Conservation (phyloP, 2,113 vertebrate species). For the Brachypodius melanocephalos region DNA sequence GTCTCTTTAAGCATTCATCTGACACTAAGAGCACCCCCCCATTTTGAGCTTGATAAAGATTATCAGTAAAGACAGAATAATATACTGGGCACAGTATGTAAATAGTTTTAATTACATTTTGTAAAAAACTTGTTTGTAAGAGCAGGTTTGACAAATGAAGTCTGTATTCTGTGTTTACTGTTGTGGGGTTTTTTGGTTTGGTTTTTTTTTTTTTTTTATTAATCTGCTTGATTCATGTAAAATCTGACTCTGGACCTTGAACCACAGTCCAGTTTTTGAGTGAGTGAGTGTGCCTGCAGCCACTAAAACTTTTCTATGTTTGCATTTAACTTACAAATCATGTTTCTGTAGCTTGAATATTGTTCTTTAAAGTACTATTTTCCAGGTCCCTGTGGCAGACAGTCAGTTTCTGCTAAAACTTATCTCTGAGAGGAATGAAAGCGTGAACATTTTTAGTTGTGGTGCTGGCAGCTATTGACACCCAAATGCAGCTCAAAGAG, state of each 20-base stretch:
- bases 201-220: background rate
- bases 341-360: background rate
- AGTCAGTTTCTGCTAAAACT: background rate
- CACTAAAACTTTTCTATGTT: background rate
- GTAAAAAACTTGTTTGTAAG: background rate
- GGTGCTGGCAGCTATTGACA: background rate
- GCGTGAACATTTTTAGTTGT: background rate
- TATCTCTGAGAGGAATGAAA: background rate
- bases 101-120: background rate
- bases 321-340: background rate
- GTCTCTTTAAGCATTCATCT: background rate
- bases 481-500: fast-evolving
- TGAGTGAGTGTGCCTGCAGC: background rate
- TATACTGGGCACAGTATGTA: background rate
- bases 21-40: background rate
- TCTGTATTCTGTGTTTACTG: background rate
- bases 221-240: background rate
- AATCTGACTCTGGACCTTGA: background rate
- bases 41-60: background rate
- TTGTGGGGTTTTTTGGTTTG: background rate
- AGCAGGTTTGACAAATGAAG: background rate
- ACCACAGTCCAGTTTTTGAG: background rate
- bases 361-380: background rate
- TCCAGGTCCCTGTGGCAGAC: background rate
- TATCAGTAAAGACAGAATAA: background rate